Evolutionary conservation across 2,113 vertebrate genomes (phyloP).

Genomic region (Nerophis ophidion): DNA sequence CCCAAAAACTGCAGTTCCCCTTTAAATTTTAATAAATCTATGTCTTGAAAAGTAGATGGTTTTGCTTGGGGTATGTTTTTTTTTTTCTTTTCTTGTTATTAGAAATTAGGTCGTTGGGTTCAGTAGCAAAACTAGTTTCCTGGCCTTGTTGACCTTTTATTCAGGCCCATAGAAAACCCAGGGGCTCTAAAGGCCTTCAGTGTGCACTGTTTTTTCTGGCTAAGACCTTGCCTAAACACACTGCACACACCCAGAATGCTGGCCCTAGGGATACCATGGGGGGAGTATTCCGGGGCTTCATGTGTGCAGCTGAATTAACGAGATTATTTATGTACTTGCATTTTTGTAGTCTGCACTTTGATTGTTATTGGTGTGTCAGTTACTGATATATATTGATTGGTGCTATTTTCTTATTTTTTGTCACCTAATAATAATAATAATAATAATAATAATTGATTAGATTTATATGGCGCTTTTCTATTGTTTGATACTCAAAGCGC

Average conservation of each 20-base stretch:
- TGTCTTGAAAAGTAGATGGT: neutral
- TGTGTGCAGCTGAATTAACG: neutral
- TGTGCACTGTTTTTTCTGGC: conserved; percentile 45
- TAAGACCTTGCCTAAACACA: conserved; percentile 62
- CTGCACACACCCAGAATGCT: conserved; percentile 26
- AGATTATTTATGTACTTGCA: neutral
- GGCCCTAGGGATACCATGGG: conserved; percentile 7
- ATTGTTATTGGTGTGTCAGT: neutral
- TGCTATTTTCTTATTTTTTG: no score
- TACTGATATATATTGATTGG: no score
- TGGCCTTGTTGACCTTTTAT: conserved; percentile 51
- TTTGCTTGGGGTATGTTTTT: neutral
- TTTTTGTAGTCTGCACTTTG: neutral
- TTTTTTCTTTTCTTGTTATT: neutral
- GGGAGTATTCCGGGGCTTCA: neutral
- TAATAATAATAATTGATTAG: no score
- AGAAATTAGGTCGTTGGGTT: conserved; percentile 40
- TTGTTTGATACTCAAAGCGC: no score
- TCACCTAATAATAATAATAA: no score
- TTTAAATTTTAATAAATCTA: neutral
- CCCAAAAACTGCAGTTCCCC: no score
- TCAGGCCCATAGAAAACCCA: conserved; percentile 36
- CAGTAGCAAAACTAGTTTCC: conserved; percentile 25
- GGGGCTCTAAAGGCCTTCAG: conserved; percentile 33
- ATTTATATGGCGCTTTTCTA: no score